Base-by-base conservation (phyloP, 2,113 vertebrate genomes). In the Embiotoca jacksoni region DNA sequence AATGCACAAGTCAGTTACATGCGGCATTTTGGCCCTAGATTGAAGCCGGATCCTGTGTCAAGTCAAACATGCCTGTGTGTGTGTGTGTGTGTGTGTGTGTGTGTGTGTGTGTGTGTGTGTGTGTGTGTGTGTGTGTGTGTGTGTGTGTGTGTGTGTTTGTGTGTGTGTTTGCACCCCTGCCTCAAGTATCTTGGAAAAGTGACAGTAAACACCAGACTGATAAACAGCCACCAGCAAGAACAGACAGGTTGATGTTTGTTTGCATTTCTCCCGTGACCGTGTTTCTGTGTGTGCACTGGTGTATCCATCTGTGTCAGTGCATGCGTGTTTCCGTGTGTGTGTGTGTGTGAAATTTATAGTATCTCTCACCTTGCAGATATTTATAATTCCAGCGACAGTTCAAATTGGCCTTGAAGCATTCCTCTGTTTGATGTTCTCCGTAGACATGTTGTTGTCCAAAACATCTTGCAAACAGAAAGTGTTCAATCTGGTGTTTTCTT, bases 201-300 rank as follows among this genome's bases (percentile, higher is more conserved):
- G 84, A 82, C 81, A 81, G 72, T 82, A 78, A 87, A 85, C 82
- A 71, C 58, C 79, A 78, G 75, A 72, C 73, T 82, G 80, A 85
- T 88, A 90, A 91, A 91, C 78, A 88, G 88, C 91, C 87, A 82
- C 64, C 65, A 93, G 91, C 91, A 88, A 91, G 91, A 94, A 87
- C 78, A 88, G 86, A 89, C 92, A 85, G 83, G 86, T 87, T 91
- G 82, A 87, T 90, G 76, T 88, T 88, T 91, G 85, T 85, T 88
- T 89, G 72, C 69, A 68, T 86, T 85, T 88, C 87, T 81, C 80
- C 31, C 1, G 68, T 58, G 71, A 73, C 75, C 60, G 41, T 83
- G 62, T 76, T 44, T 68, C 11, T 64, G 58, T 75, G 59, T 82
- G 55, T 67, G 60, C 55, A 4, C 33, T 2, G 10, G 39, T 46